Evolutionary conservation across 2,888 invertebrate genomes (phyloP), one percentile per base, ranked within the genome.

Genomic region (Anorthoa munda): DNA sequence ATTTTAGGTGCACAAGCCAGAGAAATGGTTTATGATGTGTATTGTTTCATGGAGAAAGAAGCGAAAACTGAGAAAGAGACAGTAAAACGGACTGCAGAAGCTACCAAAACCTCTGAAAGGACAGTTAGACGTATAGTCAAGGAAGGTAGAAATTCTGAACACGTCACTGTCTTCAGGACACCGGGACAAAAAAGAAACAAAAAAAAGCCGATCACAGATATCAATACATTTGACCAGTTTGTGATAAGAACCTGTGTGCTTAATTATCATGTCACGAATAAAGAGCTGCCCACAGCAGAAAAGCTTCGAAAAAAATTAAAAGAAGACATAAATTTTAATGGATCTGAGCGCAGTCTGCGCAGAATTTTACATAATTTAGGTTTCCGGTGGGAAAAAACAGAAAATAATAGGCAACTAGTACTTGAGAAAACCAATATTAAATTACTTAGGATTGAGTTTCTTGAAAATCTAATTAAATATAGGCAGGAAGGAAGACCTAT

Each of bases 151-250:
- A n/a, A 59, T 39, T n/a, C n/a, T 15, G n/a, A 59, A 59, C 15
- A n/a, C 59, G n/a, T 59, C n/a, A 13, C 31, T 59, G 59, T 59
- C 31, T 59, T 59, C 39, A 59, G 31, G 59, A 31, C 59, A 59
- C 59, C 59, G 45, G 45, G 59, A 39, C 31, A 59, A 39, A 59
- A 59, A n/a, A 39, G 59, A 3, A 59, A 59, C 15, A 59, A n/a
- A n/a, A 15, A 7, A n/a, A 59, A 59, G 59, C 31, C n/a, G 13
- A 39, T 59, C 2, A 31, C 59, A 39, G 59, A 59, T 18, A 39
- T 39, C 13, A 15, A 39, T 31, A 39, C 31, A 15, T 59, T 39
- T 39, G 59, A 59, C 59, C 59, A 59, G n/a, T 59, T 4, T 11
- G 31, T 58, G 56, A 26, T 56, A 26, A 58, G 58, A 31, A 31